phyloP scores from a whole-genome alignment of 2,888 invertebrate genomes.

The Pogonocherus hispidulus region DNA sequence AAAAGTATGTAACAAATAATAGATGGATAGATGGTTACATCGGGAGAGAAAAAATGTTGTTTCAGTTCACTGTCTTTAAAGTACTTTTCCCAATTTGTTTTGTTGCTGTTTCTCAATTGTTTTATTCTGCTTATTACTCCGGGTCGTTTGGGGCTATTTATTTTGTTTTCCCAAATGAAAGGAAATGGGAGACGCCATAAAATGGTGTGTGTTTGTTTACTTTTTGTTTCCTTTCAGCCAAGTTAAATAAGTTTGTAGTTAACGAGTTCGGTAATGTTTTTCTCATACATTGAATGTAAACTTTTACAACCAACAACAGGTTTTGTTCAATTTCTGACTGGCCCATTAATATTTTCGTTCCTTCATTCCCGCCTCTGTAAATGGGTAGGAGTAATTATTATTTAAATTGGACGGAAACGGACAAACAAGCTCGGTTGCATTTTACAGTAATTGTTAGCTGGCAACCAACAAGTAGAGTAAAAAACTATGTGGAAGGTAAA shows the following conservation, averaged over 20 bases:
- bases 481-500: too few species aligned
- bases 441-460: too few species aligned
- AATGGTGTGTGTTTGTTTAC: conserved; percentile 44
- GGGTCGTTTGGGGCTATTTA: conserved; percentile 38
- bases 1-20: not conserved
- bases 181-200: conserved; percentile 40
- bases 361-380: not conserved
- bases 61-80: not conserved
- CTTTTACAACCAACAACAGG: conserved; percentile 28
- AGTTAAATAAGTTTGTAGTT: conserved; percentile 47
- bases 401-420: not conserved
- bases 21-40: not conserved
- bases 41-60: not conserved
- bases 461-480: too few species aligned
- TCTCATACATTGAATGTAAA: conserved; percentile 36
- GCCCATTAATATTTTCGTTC: conserved; percentile 19
- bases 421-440: not conserved
- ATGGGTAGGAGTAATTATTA: conserved; percentile 7
- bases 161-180: conserved; percentile 41
- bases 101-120: conserved; percentile 26
- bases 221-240: conserved; percentile 41
- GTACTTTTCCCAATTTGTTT: conserved; percentile 32
- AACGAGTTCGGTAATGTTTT: conserved; percentile 47
- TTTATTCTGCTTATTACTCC: conserved; percentile 40
- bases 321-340: conserved; percentile 26